These are phyloP conservation scores for Melanotaenia trifasciata DNA, from an alignment of 2,797 vertebrate species.

Conservation along the genomic window DNA sequence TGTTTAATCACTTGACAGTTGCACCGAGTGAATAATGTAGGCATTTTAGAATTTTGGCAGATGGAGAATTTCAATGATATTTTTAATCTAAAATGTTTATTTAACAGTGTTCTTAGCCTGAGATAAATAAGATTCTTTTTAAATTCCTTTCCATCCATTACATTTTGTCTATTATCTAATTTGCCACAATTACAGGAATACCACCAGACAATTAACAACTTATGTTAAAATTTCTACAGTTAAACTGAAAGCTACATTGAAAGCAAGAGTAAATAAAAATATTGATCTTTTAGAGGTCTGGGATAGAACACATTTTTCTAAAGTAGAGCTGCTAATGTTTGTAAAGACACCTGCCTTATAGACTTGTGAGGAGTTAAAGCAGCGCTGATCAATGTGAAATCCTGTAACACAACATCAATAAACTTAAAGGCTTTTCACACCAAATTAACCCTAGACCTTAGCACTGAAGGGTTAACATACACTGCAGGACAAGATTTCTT, in stretches of 20 bases:
- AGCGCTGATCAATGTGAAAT: background rate
- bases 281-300: background rate
- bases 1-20: too few relatives aligned
- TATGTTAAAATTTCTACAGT: background rate
- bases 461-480: background rate
- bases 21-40: too few relatives aligned
- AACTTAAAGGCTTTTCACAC: conserved; percentile 11
- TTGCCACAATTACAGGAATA: background rate
- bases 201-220: background rate
- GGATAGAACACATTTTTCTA: background rate
- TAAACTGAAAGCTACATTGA: background rate
- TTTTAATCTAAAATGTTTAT: too few relatives aligned
- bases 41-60: too few relatives aligned
- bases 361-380: background rate
- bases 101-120: too few relatives aligned
- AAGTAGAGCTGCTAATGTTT: background rate
- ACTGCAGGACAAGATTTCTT: background rate
- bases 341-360: background rate
- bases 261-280: background rate
- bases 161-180: background rate
- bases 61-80: too few relatives aligned
- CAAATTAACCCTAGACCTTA: background rate
- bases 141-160: too few relatives aligned
- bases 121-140: background rate
- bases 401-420: background rate